A percentile compares a stretch with the other conserved stretches of the same genome.
Conservation (phyloP, 2,888 invertebrate genomes). For the Crioceris asparagi region DNA sequence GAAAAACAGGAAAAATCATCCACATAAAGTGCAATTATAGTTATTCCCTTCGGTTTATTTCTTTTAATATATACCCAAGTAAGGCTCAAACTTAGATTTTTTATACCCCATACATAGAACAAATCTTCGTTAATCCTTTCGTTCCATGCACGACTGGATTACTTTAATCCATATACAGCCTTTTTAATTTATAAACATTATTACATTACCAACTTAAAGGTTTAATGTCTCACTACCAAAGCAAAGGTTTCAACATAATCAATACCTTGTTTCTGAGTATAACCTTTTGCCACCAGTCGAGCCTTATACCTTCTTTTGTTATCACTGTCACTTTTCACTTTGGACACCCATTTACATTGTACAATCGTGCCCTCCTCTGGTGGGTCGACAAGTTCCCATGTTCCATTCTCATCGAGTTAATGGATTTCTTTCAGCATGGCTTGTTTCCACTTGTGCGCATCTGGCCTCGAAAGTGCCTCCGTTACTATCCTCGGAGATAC, state of each 20-base stretch:
- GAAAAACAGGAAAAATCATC: conserved; percentile 21
- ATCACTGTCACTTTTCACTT: conserved; percentile 18
- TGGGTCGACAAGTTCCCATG: conserved; percentile 21
- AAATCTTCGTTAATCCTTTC: too few species aligned
- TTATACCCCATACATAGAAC: too few species aligned
- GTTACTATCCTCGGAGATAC: conserved; percentile 12
- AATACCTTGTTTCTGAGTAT: conserved; percentile 13
- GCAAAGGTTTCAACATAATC: conserved; percentile 20
- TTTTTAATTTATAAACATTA: too few species aligned
- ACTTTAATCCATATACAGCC: too few species aligned
- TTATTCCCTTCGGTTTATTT: conserved; percentile 18
- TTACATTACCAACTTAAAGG: too few species aligned
- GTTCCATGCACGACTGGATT: too few species aligned
- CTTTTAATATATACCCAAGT: too few species aligned
- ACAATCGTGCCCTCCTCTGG: conserved; percentile 16
- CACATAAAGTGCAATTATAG: conserved; percentile 15
- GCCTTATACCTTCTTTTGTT: conserved; percentile 15
- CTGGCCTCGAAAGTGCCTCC: conserved; percentile 21
- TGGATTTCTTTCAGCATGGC: conserved; percentile 24
- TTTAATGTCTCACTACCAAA: too few species aligned
- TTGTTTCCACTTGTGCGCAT: conserved; percentile 16
- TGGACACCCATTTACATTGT: conserved; percentile 24
- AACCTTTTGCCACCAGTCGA: conserved; percentile 12
- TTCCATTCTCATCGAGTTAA: conserved; percentile 22
- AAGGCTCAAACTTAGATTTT: too few species aligned